These are phyloP conservation scores for Engraulis encrasicolus DNA, from an alignment of 2,113 vertebrate genomes.

Conservation along the genomic window DNA sequence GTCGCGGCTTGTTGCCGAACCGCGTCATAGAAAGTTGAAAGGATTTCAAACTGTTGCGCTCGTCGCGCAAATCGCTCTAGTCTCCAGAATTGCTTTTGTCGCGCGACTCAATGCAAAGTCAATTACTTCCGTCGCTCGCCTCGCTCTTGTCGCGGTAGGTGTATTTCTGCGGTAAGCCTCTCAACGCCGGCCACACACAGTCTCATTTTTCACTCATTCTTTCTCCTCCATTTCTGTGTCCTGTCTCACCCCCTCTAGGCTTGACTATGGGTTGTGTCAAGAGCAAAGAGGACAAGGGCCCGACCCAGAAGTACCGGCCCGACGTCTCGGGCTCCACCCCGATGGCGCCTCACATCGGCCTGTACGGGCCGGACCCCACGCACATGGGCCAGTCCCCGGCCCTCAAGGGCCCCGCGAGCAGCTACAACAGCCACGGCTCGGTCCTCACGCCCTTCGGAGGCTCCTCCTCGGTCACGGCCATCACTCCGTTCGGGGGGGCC, in stretches of 20 bases:
- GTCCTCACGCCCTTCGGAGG: conserved; percentile 83
- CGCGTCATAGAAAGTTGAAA: too few relatives aligned
- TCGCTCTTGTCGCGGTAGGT: too few relatives aligned
- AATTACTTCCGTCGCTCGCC: too few relatives aligned
- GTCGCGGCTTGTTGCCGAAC: too few relatives aligned
- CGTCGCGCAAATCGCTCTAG: too few relatives aligned
- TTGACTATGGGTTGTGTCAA: conserved; percentile 95
- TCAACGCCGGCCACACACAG: too few relatives aligned
- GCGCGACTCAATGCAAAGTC: too few relatives aligned
- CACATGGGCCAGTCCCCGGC: conserved; percentile 78
- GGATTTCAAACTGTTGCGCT: too few relatives aligned
- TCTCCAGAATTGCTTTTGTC: too few relatives aligned
- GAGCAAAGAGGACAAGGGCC: conserved; percentile 96
- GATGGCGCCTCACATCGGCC: conserved; percentile 76
- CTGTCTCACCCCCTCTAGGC: conserved; percentile 65
- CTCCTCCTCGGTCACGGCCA: conserved; percentile 64
- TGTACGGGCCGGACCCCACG: conserved; percentile 89
- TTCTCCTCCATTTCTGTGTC: background rate
- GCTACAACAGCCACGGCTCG: conserved; percentile 66
- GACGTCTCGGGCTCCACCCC: conserved; percentile 80
- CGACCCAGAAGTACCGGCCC: conserved; percentile 86
- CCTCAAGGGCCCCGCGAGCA: conserved; percentile 69
- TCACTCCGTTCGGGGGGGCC: conserved; percentile 81
- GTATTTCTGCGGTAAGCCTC: too few relatives aligned
- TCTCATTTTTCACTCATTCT: too few relatives aligned